Evolutionary conservation across 2,888 invertebrate genomes (phyloP), one percentile per base, ranked within the genome.

Genomic region (Thumatha senex): DNA sequence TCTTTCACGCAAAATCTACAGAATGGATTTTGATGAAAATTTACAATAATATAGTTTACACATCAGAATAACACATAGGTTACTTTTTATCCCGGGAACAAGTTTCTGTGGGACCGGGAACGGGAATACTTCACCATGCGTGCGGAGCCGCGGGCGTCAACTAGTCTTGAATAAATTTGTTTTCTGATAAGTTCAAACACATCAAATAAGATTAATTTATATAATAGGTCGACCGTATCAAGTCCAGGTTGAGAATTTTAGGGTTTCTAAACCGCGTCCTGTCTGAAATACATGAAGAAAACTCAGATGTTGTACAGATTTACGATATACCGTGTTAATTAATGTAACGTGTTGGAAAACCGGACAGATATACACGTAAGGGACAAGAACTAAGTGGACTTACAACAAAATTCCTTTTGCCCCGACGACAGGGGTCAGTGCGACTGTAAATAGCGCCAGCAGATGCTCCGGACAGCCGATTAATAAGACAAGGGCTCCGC

Each of bases 401-500:
- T 70, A 70, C 75, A 73, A 74, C 76, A 66, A 77, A 74, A 74
- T 74, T 73, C 72, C 72, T 72, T 67, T 67, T 65, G 63, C 66
- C 56, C 60, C 69, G 59, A 60, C 74, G 76, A 81, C 86, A 82
- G 78, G 88, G 89, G 89, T 88, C 87, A 86, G 81, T 71, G 61
- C 38, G 48, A 38, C 80, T 77, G 80, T 80, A 81, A 80, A 82
- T 80, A 82, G 78, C 78, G 69, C 69, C 76, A 82, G 80, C 90
- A 91, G 90, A 89, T 91, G 90, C 78, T 80, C 78, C 81, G 78
- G 90, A 91, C 90, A 90, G 90, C 83, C 86, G 89, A 91, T 90
- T 91, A 90, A 91, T 91, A 89, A 86, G 86, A 78, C 79, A 70
- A 74, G 74, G 71, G 69, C 81, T 80, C 82, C 84, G 79, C 84